Percentiles rank a stretch among this genome's conserved stretches.
Conservation (phyloP, 2,113 vertebrate species). For the Eonycteris spelaea region DNA sequence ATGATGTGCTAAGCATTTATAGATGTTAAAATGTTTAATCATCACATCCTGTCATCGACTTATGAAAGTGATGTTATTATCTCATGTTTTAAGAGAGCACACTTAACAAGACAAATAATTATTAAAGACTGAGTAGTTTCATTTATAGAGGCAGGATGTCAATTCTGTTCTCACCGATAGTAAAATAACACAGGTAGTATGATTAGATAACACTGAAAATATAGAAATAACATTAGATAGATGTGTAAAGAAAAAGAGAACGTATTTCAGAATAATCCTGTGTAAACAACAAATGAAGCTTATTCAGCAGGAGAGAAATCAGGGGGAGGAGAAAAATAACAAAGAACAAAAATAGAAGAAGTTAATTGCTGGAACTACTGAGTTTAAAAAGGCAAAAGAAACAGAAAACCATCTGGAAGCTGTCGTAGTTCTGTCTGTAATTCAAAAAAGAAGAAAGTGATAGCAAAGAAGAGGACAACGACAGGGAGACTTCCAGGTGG, state of each 20-base stretch:
- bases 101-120: neutral
- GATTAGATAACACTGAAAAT: neutral
- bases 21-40: neutral
- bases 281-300: neutral
- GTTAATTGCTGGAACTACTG: neutral
- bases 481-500: neutral
- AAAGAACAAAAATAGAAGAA: neutral
- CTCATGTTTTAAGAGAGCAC: neutral
- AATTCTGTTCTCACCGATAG: neutral
- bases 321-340: neutral
- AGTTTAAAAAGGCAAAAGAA: neutral
- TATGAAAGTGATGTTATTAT: neutral
- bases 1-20: neutral
- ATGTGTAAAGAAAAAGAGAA: neutral
- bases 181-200: neutral
- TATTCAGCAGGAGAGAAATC: neutral
- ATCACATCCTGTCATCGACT: neutral
- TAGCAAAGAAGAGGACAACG: neutral
- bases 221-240: neutral
- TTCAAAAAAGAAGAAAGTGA: neutral
- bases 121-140: neutral
- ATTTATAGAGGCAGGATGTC: neutral
- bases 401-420: neutral
- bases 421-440: neutral
- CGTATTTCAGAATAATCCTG: neutral